Conservation (phyloP, 1,140 invertebrate species). For the Oryzaephilus surinamensis region DNA sequence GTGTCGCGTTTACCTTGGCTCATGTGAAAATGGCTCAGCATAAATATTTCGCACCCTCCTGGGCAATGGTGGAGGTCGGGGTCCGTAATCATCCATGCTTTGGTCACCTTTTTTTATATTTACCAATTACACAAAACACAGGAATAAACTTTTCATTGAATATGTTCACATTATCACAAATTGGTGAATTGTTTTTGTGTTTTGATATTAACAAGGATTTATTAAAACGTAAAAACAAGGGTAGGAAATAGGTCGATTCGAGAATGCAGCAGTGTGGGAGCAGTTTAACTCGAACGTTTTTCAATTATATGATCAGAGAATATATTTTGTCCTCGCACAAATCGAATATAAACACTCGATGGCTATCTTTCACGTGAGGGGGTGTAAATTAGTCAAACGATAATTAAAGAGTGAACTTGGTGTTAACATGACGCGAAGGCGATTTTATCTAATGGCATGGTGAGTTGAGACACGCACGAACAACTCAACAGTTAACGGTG, state of each 20-base stretch:
- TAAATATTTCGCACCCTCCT: constrained; percentile 44
- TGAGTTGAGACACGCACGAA: constrained; percentile 18
- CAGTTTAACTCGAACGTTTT: no score
- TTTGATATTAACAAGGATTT: not conserved
- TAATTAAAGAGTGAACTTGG: constrained; percentile 22
- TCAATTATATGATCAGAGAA: not conserved
- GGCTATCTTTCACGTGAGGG: constrained; percentile 9
- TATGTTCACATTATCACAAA: constrained; percentile 9
- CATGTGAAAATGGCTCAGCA: constrained; percentile 44
- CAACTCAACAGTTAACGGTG: constrained; percentile 28
- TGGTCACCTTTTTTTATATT: not conserved
- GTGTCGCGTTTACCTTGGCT: constrained; percentile 35
- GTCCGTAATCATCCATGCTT: constrained; percentile 43
- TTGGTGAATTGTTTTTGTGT: not conserved
- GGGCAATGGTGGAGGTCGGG: constrained; percentile 42
- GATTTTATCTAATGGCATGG: constrained; percentile 16
- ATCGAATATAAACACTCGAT: constrained; percentile 7
- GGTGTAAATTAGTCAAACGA: constrained; percentile 18
- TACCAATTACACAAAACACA: constrained; percentile 2
- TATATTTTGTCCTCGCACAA: not conserved
- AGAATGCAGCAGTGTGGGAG: no score
- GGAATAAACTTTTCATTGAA: no score
- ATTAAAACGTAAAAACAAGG: not conserved
- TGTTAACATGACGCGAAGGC: constrained; percentile 22
- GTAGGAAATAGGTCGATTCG: no score